Percentiles rank a stretch among this genome's conserved stretches.
Conservation (phyloP, 2,797 vertebrate genomes). For the Tapirus indicus region DNA sequence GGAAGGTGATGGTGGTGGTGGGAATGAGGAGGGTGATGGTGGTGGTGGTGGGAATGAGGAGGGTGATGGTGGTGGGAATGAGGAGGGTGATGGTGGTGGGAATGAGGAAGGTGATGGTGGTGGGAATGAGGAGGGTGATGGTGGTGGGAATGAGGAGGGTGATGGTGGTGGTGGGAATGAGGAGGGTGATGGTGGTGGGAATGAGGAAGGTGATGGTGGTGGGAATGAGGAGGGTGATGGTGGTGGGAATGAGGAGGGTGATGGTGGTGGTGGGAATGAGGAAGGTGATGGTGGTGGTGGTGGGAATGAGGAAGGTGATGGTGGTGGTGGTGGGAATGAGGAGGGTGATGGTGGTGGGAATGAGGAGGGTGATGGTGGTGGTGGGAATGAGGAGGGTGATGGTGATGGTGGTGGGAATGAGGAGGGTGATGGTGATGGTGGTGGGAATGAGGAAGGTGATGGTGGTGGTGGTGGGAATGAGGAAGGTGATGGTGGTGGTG, state of each 20-base stretch:
- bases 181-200: too few species aligned
- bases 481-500: too few species aligned
- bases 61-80: background rate
- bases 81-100: background rate
- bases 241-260: background rate
- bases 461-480: too few species aligned
- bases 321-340: accelerated
- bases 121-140: too few species aligned
- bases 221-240: too few species aligned
- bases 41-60: background rate
- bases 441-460: background rate
- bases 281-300: background rate
- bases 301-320: background rate
- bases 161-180: background rate
- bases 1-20: too few species aligned
- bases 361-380: background rate
- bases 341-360: background rate
- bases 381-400: background rate
- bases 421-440: background rate
- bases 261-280: background rate
- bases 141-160: background rate
- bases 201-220: background rate
- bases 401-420: background rate
- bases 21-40: background rate
- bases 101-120: too few species aligned